phyloP scores from a whole-genome alignment of 2,888 invertebrate species.

The Pseudanteris insignis region DNA sequence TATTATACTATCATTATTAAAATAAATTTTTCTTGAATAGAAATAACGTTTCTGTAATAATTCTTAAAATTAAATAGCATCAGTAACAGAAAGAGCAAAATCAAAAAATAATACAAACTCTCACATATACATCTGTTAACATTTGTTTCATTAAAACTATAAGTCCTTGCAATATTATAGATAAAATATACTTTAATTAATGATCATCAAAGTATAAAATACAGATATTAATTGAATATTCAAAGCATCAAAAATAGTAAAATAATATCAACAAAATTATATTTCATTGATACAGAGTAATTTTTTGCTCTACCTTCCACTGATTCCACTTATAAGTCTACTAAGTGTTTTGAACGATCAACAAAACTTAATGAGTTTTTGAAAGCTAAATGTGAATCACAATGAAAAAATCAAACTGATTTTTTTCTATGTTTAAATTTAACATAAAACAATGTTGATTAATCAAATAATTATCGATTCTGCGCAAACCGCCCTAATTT shows the following conservation, averaged over 20 bases:
- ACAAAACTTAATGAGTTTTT: too few species aligned
- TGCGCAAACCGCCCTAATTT: slow-evolving; percentile 1
- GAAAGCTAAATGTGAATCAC: too few species aligned
- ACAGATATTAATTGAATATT: too few species aligned
- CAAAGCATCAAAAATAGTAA: neutral
- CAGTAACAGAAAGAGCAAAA: slow-evolving; percentile 12
- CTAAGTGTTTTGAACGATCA: neutral
- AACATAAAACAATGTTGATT: neutral
- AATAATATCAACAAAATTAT: neutral
- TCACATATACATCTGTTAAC: too few species aligned
- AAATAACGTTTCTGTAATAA: slow-evolving; percentile 4
- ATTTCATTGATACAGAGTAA: too few species aligned
- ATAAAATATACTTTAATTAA: too few species aligned
- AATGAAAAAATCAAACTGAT: too few species aligned
- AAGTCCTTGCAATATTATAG: too few species aligned
- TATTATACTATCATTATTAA: slow-evolving; percentile 1
- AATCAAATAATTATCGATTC: neutral
- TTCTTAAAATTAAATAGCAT: slow-evolving; percentile 9
- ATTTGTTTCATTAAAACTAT: too few species aligned
- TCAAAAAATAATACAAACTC: too few species aligned
- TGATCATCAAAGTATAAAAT: too few species aligned
- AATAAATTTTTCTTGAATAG: slow-evolving; percentile 7
- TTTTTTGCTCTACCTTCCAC: slow-evolving; percentile 18
- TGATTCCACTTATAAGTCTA: slow-evolving; percentile 7
- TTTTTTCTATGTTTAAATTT: too few species aligned